Conservation (phyloP, 2,113 vertebrate genomes). For the Tragelaphus buxtoni region DNA sequence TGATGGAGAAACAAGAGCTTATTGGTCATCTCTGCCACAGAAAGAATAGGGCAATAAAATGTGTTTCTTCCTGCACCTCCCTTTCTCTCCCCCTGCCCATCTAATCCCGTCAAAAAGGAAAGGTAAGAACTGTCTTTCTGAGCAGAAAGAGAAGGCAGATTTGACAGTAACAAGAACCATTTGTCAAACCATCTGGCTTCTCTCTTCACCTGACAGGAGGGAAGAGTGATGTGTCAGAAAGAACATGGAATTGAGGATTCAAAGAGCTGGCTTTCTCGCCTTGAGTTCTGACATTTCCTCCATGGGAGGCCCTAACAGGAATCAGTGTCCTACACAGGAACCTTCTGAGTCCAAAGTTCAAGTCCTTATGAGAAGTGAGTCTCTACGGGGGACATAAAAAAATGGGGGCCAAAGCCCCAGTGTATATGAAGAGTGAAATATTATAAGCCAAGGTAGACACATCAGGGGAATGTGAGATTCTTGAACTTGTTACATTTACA, state of each 20-base stretch:
- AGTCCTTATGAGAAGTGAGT: background rate
- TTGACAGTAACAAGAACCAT: conserved; percentile 64
- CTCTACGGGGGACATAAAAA: background rate
- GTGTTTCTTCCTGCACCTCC: background rate
- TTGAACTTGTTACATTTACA: background rate
- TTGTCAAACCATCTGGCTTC: conserved; percentile 68
- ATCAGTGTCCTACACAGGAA: background rate
- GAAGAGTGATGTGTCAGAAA: conserved; percentile 58
- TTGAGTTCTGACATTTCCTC: background rate
- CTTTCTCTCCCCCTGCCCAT: background rate
- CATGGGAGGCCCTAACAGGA: background rate
- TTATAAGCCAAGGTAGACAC: background rate
- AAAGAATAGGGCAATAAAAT: background rate
- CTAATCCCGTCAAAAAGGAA: background rate
- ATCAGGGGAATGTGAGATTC: background rate
- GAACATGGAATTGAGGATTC: background rate
- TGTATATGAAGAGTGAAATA: background rate
- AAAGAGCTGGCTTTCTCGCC: background rate
- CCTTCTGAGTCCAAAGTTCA: background rate
- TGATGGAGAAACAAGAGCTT: conserved; percentile 16
- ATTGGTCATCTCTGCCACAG: background rate
- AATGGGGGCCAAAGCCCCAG: background rate
- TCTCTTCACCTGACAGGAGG: conserved; percentile 64
- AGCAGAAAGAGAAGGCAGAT: conserved; percentile 43
- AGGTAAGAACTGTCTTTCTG: conserved; percentile 37